Evolutionary conservation across 2,113 vertebrate genomes (phyloP), one percentile per base, ranked within the genome.

Genomic region (Cyphomyrus plagiostoma): DNA sequence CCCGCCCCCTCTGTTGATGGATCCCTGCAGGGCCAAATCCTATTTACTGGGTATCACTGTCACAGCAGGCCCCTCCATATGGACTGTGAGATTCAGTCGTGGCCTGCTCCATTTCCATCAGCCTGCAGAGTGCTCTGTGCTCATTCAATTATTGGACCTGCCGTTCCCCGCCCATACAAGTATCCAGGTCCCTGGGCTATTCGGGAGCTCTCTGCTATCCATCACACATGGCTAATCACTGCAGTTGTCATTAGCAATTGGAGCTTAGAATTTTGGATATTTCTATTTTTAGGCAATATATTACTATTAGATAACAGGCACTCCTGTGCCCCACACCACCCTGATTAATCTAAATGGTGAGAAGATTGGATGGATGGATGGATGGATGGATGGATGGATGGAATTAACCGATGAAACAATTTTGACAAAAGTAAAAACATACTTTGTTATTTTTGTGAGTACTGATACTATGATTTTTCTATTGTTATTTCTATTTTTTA

Each of bases 1-100:
- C 62, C 17, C 26, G 86, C 50, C 62, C 74, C 88, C 50, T 91
- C 70, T 66, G 70, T 66, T 89, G 62, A 90, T 86, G 45, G 87
- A 91, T 88, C 89, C 92, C 88, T 70, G 90, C 89, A 86, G 90
- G 90, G 90, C 83, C 90, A 87, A 92, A 90, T 92, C 91, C 90
- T 91, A 91, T 91, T 91, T 92, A 90, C 88, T 90, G 89, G 90
- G 85, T 91, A 86, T 90, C 89, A 89, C n/a, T 26, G 70, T 8
- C 85, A 86, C 56, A 91, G 91, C 89, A 90, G 90, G 88, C 52
- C 2, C 39, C 88, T 90, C 92, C 82, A 66, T 91, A 62, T 91
- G 90, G 87, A 89, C 89, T 50, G 26, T 83, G 90, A 91, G 74
- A 90, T 91, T 92, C 91, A 82, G 53, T 56, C 86, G 50, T 62